Percentiles rank a stretch among this genome's conserved stretches.
Conservation (phyloP, 2,888 invertebrate genomes). For the Temnothorax ravouxi region DNA sequence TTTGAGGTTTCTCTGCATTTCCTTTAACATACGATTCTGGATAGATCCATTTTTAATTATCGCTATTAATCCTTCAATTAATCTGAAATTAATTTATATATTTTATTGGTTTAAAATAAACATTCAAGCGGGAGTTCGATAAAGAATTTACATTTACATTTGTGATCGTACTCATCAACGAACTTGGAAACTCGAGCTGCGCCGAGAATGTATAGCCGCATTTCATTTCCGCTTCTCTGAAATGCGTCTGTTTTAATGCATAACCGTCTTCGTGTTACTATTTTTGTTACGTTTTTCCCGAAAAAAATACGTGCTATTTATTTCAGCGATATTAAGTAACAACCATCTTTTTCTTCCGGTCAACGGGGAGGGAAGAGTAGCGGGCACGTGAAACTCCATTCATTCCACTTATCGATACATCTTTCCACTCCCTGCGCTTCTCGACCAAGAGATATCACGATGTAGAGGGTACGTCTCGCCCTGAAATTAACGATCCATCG, state of each 20-base stretch:
- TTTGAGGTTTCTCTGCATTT: neutral
- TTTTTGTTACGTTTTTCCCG: neutral
- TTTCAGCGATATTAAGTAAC: neutral
- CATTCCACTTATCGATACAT: constrained; percentile 46
- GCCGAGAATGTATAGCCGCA: neutral
- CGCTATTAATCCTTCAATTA: neutral
- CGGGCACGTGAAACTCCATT: constrained; percentile 25
- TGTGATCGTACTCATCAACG: neutral
- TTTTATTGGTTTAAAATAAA: neutral
- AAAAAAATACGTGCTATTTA: constrained; percentile 15
- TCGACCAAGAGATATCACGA: constrained; percentile 33
- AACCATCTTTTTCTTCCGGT: neutral
- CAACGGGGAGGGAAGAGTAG: neutral
- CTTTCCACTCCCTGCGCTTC: neutral
- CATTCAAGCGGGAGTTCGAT: neutral
- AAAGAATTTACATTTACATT: neutral
- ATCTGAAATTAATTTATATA: neutral
- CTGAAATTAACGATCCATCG: constrained; percentile 38
- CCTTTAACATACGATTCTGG: neutral
- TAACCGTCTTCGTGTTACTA: neutral
- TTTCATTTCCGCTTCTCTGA: neutral
- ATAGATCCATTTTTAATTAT: neutral
- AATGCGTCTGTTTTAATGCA: neutral
- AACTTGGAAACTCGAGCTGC: neutral
- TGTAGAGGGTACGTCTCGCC: constrained; percentile 18